Conservation (phyloP, 2,113 vertebrate genomes). For the Ivindomyrus marchei region DNA sequence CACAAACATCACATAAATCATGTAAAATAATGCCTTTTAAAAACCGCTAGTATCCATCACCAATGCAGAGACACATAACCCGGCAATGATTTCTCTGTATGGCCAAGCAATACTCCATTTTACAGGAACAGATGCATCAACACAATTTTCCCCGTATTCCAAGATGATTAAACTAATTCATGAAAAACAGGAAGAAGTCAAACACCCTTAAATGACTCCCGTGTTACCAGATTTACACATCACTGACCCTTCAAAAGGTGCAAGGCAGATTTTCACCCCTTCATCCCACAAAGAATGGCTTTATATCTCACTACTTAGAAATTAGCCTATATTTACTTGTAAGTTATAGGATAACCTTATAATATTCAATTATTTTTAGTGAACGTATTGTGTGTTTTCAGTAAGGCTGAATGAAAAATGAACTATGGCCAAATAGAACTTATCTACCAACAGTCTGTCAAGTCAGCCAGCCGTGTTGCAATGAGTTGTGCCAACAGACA, state of each 20-base stretch:
- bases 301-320: neutral
- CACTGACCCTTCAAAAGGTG: neutral
- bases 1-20: neutral
- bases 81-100: neutral
- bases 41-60: neutral
- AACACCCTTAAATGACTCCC: neutral
- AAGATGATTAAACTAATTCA: neutral
- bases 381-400: neutral
- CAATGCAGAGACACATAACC: neutral
- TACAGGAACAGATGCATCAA: neutral
- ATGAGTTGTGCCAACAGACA: neutral
- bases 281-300: neutral
- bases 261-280: neutral
- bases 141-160: neutral
- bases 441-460: neutral
- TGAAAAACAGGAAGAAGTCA: neutral
- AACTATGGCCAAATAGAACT: neutral
- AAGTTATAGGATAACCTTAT: neutral
- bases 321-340: too few species aligned
- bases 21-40: neutral
- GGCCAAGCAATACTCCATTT: neutral
- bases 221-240: neutral
- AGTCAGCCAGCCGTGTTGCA: neutral
- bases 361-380: neutral
- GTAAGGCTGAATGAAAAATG: neutral